Base-by-base conservation (phyloP, 2,113 vertebrate genomes). In the Motacilla alba region DNA sequence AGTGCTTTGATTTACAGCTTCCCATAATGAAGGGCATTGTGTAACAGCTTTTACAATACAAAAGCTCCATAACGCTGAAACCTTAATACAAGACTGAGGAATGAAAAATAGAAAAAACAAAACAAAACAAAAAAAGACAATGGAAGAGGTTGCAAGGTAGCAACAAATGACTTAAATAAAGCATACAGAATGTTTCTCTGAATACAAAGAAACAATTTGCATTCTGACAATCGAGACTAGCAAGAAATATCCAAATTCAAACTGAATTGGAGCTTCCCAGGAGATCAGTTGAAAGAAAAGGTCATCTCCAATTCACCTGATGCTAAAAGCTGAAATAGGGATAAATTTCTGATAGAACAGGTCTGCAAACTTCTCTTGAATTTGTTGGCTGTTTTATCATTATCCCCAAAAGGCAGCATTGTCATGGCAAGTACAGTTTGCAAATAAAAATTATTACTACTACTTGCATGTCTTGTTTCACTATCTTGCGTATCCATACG, bases 361-460 rank as follows among this genome's bases (percentile, higher is more conserved):
- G 9, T 52, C 87, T 85, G 55, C 50, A 59, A 64, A 84, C 44
- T 47, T 94, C 24, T 64, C 13, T 55, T 80, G 11, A 28, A 78
- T 73, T 74, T 73, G 10, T 60, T 59, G 37, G 49, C 7, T 9
- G 53, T 72, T 60, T 47, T 67, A 15, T 73, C 50, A 26, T 79
- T 74, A 50, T 80, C 89, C 59, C 75, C 78, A 37, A 76, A 83
- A 85, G 67, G 39, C 43, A 52, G 58, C 22, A 50, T 41, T 93
- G 75, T 94, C 84, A 78, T 81, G 35, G 55, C 68, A 93, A 70
- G 30, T 84, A 52, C 22, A 33, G 62, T 77, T 90, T 59, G 43
- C 63, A 93, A 96, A 96, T 95, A 97, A 96, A 93, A 94, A 41
- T 27, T 44, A 50, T 50, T 63, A 63, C 41, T 93, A 8, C 75